Evolutionary conservation across 2,797 vertebrate species (phyloP).

Genomic region (Acrocephalus scirpaceus): DNA sequence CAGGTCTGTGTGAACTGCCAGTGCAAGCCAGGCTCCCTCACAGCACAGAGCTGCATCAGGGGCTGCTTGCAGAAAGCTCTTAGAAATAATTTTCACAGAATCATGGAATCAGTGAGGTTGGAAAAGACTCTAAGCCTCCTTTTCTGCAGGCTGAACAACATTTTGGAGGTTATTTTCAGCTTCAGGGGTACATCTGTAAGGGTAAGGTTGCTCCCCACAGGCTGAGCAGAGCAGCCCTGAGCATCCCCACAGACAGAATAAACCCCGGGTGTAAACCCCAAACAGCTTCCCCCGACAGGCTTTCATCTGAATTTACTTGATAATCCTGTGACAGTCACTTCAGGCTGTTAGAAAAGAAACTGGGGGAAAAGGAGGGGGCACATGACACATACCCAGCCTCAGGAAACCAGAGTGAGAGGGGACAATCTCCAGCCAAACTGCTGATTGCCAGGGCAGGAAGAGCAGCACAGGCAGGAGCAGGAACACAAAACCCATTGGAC

Average conservation of each 20-base stretch:
- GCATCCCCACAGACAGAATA: neutral
- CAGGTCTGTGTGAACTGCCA: neutral
- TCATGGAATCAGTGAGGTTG: neutral
- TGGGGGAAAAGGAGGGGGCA: fast-evolving
- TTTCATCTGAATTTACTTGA: neutral
- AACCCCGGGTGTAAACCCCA: fast-evolving
- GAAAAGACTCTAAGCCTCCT: neutral
- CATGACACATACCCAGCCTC: fast-evolving
- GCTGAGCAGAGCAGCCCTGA: neutral
- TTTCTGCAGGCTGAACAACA: neutral
- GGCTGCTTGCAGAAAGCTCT: neutral
- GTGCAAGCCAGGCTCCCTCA: neutral
- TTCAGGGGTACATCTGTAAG: neutral
- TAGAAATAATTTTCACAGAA: fast-evolving
- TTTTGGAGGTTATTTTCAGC: neutral
- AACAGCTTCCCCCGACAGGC: neutral
- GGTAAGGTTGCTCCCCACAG: neutral
- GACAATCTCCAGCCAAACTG: fast-evolving
- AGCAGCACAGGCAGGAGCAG: neutral
- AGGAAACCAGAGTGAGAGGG: neutral
- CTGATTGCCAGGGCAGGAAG: neutral
- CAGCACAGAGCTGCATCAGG: neutral
- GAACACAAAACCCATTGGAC: fast-evolving
- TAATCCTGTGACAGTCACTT: neutral
- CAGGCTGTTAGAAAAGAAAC: neutral